These are phyloP conservation scores for Ornithorhynchus anatinus DNA, from an alignment of 2,113 vertebrate species.

Conservation along the genomic window DNA sequence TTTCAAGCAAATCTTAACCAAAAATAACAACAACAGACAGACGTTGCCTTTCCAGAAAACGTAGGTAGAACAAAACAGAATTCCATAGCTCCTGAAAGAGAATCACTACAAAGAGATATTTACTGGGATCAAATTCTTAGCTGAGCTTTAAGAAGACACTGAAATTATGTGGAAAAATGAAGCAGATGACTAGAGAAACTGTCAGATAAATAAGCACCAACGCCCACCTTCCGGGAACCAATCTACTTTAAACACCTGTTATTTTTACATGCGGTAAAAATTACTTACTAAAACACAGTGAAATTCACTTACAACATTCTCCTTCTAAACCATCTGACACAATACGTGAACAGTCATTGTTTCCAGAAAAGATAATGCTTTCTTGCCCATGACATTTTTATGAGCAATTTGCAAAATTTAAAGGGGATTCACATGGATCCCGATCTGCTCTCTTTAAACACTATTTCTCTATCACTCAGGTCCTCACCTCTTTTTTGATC, in stretches of 20 bases:
- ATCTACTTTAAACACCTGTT: too few relatives aligned
- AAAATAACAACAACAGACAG: background rate
- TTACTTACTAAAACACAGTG: background rate
- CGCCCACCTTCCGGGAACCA: background rate
- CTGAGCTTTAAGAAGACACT: background rate
- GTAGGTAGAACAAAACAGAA: background rate
- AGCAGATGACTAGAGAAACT: background rate
- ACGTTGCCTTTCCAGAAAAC: constrained; percentile 8
- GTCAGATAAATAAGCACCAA: background rate
- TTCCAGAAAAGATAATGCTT: too few relatives aligned
- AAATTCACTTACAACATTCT: background rate
- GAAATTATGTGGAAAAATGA: background rate
- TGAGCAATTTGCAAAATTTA: background rate
- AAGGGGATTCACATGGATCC: background rate
- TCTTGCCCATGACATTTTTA: too few relatives aligned
- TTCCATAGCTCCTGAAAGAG: background rate
- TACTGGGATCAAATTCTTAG: background rate
- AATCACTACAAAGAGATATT: background rate
- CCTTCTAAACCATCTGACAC: too few relatives aligned
- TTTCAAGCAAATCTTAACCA: constrained; percentile 21
- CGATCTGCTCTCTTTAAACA: too few relatives aligned
- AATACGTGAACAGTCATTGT: too few relatives aligned
- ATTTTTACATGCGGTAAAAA: too few relatives aligned
- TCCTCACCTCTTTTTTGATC: background rate
- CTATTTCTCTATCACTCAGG: too few relatives aligned